These are phyloP conservation scores for Drosophila crucigera DNA, from an alignment of 2,888 invertebrate species.

Conservation along the genomic window DNA sequence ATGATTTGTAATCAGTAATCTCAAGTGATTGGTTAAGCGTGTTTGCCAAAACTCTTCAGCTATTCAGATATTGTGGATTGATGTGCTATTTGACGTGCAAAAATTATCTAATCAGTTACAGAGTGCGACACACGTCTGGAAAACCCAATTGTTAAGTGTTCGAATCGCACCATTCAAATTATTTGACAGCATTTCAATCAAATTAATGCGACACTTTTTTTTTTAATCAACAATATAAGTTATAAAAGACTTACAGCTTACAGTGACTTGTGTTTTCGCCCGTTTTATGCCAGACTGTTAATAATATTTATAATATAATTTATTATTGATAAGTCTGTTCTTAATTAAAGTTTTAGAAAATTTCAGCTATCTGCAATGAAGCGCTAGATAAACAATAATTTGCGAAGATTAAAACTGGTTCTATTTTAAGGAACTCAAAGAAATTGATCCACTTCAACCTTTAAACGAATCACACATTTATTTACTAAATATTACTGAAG, in stretches of 20 bases:
- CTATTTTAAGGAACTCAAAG: not conserved
- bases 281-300: not conserved
- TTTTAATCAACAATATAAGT: not conserved
- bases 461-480: not conserved
- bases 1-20: constrained; percentile 25
- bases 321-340: constrained; percentile 31
- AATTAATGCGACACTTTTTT: not conserved
- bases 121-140: constrained; percentile 27
- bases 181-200: constrained; percentile 18
- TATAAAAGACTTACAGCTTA: not conserved
- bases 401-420: not conserved
- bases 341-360: constrained; percentile 40
- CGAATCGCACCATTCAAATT: constrained; percentile 29
- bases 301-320: not conserved
- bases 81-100: constrained; percentile 18
- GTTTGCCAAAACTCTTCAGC: constrained; percentile 19
- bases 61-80: constrained; percentile 8
- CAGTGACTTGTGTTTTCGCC: not conserved
- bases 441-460: not conserved
- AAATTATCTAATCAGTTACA: constrained; percentile 43
- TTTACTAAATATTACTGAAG: constrained; percentile 3
- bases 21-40: constrained; percentile 14
- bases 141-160: not conserved
- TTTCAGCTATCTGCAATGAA: not conserved
- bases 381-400: constrained; percentile 17